Evolutionary conservation across 2,113 vertebrate species (phyloP).

Genomic region (Cheirogaleus medius): DNA sequence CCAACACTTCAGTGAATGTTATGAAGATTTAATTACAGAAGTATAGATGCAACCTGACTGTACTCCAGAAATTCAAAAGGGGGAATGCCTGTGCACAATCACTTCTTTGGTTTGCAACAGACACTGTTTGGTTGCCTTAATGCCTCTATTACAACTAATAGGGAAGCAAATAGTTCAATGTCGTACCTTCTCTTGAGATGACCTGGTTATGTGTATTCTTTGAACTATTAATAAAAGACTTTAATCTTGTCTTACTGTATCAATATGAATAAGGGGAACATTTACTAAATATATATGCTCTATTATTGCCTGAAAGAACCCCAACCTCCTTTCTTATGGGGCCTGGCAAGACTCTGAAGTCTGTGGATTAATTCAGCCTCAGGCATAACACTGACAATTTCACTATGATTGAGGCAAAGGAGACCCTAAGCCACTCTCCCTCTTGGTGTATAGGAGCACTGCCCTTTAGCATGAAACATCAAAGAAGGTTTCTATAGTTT

Average conservation of each 20-base stretch:
- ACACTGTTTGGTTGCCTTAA: background rate
- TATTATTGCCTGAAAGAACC: background rate
- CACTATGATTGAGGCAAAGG: background rate
- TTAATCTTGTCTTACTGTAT: background rate
- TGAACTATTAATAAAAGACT: slow-evolving; percentile 31
- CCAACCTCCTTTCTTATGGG: background rate
- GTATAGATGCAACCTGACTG: background rate
- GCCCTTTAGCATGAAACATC: slow-evolving; percentile 59
- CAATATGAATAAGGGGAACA: slow-evolving; percentile 35
- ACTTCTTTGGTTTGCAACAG: slow-evolving; percentile 11
- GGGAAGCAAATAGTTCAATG: slow-evolving; percentile 11
- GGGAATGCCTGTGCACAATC: background rate
- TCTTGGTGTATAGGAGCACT: slow-evolving; percentile 5
- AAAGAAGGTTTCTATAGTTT: slow-evolving; percentile 67
- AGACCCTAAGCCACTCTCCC: background rate
- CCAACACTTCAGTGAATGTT: background rate
- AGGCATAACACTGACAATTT: slow-evolving; percentile 44
- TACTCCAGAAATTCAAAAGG: background rate
- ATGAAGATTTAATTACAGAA: background rate
- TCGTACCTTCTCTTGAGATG: background rate
- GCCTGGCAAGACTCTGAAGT: slow-evolving; percentile 12
- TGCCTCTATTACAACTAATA: background rate
- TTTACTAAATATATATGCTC: slow-evolving; percentile 10
- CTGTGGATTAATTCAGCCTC: slow-evolving; percentile 27
- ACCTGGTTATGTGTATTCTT: background rate